Evolutionary conservation across 1,140 invertebrate genomes (phyloP), one percentile per base, ranked within the genome.

Genomic region (Euborellia annulipes): DNA sequence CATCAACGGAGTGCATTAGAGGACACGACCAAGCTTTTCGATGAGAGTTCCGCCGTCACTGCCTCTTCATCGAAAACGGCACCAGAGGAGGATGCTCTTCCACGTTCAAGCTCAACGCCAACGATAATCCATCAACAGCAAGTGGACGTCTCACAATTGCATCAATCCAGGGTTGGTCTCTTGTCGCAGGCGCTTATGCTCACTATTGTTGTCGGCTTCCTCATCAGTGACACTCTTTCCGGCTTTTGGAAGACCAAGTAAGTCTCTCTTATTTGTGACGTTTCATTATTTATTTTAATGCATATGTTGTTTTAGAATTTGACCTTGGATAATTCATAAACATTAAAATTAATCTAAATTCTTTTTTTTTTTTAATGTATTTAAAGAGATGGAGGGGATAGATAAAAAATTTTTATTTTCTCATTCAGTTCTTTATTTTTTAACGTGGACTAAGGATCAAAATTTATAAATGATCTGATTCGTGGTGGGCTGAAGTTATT

Each of bases 231-330:
- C 61, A 89, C 85, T 1, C 68, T 90, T 40, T 84, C 84, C 48
- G 82, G 87, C 66, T 83, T 90, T 60, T 93, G 88, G 88, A 91
- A 90, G 65, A 76, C 80, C 36, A 88, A 86, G 81, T 86, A 61
- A 67, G 69, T 66, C 36, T 36, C 19, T 50, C n/a, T n/a, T n/a
- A 46, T 23, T 11, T 16, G 34, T n/a, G 2, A 2, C 14, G 14
- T 40, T 18, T 2, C 17, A 11, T 13, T 23, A 36, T 42, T 42
- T 45, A 45, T n/a, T 13, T 18, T 45, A 32, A 39, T 47, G 4
- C 20, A 17, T 3, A 13, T 3, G 19, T 30, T 0, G 17, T 36
- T 3, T 14, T 43, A 22, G 21, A 41, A 27, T 32, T 7, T 14
- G n/a, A 16, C 8, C 13, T 16, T 13, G 9, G 22, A 41, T 41